Evolutionary conservation across 23 tunicate species (phyloP).

Genomic region (Aplidium turbinatum): DNA sequence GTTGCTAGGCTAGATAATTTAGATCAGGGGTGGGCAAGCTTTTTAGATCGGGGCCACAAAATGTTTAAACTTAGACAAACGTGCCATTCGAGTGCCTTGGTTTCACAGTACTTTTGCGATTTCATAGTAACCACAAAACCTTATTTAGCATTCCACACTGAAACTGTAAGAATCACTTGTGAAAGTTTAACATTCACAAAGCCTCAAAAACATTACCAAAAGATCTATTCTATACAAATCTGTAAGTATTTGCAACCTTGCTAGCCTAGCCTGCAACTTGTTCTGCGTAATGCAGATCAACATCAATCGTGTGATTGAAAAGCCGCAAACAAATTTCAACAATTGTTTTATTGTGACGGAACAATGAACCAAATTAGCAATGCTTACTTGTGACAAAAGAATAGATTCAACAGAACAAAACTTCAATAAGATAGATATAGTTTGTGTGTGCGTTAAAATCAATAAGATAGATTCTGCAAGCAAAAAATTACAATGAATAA

Average conservation of each 20-base stretch:
- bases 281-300: not conserved
- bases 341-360: no score
- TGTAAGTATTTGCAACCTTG: no score
- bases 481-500: no score
- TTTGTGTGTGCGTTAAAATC: not conserved
- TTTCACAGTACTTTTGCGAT: no score
- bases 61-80: no score
- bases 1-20: no score
- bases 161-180: slow-evolving; percentile 6
- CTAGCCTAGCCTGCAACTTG: slow-evolving; percentile 4
- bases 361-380: slow-evolving; percentile 3
- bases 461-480: no score
- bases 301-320: no score
- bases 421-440: slow-evolving; percentile 3
- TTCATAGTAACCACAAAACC: slow-evolving; percentile 4
- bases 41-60: no score
- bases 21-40: no score
- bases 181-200: slow-evolving; percentile 1
- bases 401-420: not conserved
- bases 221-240: not conserved
- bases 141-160: slow-evolving; percentile 1
- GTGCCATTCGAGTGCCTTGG: no score
- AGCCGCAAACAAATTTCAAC: no score
- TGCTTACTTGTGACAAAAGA: not conserved
- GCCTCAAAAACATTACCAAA: slow-evolving; percentile 4